These are phyloP conservation scores for Glomeris marginata DNA, from an alignment of 2,888 invertebrate species.

Conservation along the genomic window DNA sequence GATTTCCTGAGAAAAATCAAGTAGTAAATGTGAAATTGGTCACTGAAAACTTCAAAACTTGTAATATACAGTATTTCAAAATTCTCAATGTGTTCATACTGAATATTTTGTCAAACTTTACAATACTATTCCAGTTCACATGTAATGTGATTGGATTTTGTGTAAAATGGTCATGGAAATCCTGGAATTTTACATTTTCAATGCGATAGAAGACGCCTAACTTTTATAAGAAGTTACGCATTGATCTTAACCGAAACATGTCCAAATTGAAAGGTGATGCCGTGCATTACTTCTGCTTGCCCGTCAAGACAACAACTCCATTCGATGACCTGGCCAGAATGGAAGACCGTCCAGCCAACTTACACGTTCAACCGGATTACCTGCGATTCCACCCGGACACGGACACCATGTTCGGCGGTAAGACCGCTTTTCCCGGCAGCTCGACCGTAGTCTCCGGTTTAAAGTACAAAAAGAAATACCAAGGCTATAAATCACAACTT, in stretches of 20 bases:
- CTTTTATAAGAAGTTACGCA: no score
- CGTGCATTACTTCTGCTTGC: constrained; percentile 51
- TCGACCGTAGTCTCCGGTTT: constrained; percentile 72
- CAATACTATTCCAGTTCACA: neutral
- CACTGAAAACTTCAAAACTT: neutral
- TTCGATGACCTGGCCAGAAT: constrained; percentile 51
- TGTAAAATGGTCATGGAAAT: no score
- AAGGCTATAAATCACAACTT: constrained; percentile 48
- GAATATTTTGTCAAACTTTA: neutral
- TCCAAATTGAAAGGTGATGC: constrained; percentile 54
- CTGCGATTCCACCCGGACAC: constrained; percentile 67
- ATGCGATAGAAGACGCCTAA: no score
- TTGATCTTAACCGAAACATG: no score
- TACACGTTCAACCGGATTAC: constrained; percentile 68
- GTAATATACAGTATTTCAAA: no score
- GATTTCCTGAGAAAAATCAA: constrained; percentile 21
- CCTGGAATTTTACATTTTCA: no score
- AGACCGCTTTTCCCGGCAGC: constrained; percentile 68
- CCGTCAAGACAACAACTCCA: constrained; percentile 52
- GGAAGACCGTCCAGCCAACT: constrained; percentile 66
- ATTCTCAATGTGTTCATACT: constrained; percentile 22
- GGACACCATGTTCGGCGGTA: constrained; percentile 54
- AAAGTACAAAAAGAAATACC: constrained; percentile 65
- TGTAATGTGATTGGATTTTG: no score
- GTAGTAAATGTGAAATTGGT: constrained; percentile 9